Evolutionary conservation across 2,797 vertebrate species (phyloP), one percentile per base, ranked within the genome.

Genomic region (Ceyx erithaca): DNA sequence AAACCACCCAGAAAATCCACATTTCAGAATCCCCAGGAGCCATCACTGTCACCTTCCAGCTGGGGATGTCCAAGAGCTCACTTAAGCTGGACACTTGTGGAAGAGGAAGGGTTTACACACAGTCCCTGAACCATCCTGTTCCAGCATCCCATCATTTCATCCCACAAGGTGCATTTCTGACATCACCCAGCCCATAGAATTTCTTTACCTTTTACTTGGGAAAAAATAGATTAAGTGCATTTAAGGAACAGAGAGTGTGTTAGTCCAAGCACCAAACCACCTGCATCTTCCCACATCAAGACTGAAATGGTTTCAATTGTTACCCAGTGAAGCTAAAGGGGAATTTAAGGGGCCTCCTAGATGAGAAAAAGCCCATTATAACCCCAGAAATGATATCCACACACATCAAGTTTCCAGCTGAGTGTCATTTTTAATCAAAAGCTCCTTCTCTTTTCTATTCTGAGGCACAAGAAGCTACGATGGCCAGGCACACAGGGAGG

Each of bases 31-130:
- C 22, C n/a, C 20, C 17, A 2, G 3, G 48, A 75, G 10, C 4
- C 40, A 3, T 22, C 2, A 2, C 64, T 68, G 79, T 4, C 79
- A 18, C 75, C 26, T 26, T 7, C 8, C 77, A 30, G 28, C 1
- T 2, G n/a, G 52, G 52, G 21, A n/a, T 0, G 5, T 3, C 26
- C 20, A 48, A 14, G n/a, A 75, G 22, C 22, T 20, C 55, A 1
- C 14, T 4, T 9, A 14, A 31, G 14, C 30, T 8, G 18, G 0
- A 28, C 14, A 20, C 6, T 0, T 0, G 1, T 2, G 33, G 41
- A 31, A n/a, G 41, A 68, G 35, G 41, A 62, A 5, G 25, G n/a
- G 6, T 19, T 40, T 0, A 9, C n/a, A 7, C 9, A 17, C 18
- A 59, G 22, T 2, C 6, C 31, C 57, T 7, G 3, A 6, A 5